Percentiles rank a stretch among this genome's conserved stretches.
These are phyloP conservation scores for Synergus gifuensis DNA, from an alignment of 2,888 invertebrate species.

Conservation along the genomic window DNA sequence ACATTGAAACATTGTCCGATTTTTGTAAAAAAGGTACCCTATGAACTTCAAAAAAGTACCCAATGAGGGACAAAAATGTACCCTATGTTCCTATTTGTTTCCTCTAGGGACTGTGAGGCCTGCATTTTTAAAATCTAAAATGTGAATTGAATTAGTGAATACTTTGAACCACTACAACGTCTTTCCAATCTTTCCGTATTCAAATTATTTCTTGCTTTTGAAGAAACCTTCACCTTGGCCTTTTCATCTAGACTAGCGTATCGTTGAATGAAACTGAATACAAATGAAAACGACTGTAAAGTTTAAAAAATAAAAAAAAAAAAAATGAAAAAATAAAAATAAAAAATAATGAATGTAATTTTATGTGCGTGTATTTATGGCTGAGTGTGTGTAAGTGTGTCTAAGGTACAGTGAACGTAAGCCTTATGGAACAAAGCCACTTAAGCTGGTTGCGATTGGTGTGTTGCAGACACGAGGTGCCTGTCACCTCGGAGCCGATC, in stretches of 20 bases:
- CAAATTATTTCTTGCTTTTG: not conserved
- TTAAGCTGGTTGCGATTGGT: conserved; percentile 78
- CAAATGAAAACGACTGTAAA: not conserved
- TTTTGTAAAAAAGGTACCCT: too few relatives aligned
- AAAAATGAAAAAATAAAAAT: conserved; percentile 23
- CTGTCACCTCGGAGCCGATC: conserved; percentile 97
- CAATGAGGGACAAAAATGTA: too few relatives aligned
- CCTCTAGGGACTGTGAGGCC: too few relatives aligned
- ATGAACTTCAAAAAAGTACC: too few relatives aligned
- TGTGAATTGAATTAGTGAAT: too few relatives aligned
- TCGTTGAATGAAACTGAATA: not conserved
- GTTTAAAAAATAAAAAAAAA: conserved; percentile 1
- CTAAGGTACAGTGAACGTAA: conserved; percentile 52
- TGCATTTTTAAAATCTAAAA: too few relatives aligned
- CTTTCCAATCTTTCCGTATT: not conserved
- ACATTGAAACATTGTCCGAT: too few relatives aligned
- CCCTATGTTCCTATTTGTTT: too few relatives aligned
- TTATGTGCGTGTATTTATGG: not conserved
- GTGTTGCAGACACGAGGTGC: conserved; percentile 98
- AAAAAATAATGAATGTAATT: not conserved
- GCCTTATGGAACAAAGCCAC: conserved; percentile 71
- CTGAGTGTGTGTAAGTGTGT: conserved; percentile 32
- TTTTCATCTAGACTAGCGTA: not conserved
- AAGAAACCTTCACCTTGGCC: not conserved
- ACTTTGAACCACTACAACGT: not conserved